These are phyloP conservation scores for Hirtodrosophila histrioides DNA, from an alignment of 2,888 invertebrate genomes.

Conservation along the genomic window DNA sequence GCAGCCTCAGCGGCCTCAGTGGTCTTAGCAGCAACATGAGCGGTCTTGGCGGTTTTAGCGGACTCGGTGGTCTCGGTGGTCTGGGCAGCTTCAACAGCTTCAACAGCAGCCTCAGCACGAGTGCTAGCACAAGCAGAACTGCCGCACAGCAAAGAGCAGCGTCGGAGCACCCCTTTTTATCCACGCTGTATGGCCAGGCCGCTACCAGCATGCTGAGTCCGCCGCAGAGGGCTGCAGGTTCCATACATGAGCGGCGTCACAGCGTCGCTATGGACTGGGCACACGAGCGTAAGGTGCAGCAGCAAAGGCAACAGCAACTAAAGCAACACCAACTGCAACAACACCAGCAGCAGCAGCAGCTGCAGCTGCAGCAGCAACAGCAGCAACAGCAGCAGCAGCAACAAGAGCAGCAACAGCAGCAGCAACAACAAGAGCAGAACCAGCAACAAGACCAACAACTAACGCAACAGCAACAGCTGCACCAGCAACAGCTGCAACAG, in stretches of 20 bases:
- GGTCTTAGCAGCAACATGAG: too few species aligned
- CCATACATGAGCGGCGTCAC: background rate
- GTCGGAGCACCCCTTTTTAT: conserved; percentile 81
- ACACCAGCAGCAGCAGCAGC: background rate
- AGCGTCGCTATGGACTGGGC: too few species aligned
- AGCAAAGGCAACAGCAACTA: conserved; percentile 1
- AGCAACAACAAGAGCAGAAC: background rate
- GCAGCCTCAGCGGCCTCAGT: too few species aligned
- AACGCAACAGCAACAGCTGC: too few species aligned
- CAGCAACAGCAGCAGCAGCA: conserved; percentile 4
- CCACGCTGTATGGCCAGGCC: conserved; percentile 77
- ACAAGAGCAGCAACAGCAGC: background rate
- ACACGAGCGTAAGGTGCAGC: conserved; percentile 5
- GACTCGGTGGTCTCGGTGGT: too few species aligned
- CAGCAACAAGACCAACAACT: background rate
- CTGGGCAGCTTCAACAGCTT: too few species aligned
- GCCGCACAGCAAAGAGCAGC: conserved; percentile 80
- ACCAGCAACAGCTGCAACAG: too few species aligned
- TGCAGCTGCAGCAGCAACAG: background rate
- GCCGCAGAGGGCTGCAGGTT: conserved; percentile 52
- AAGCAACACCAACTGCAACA: background rate
- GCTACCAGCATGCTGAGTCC: conserved; percentile 83
- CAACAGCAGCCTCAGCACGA: conserved; percentile 5
- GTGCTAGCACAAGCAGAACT: conserved; percentile 22
- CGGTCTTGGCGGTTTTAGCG: too few species aligned